These are phyloP conservation scores for Maniola jurtina DNA, from an alignment of 1,140 invertebrate genomes.

Conservation along the genomic window DNA sequence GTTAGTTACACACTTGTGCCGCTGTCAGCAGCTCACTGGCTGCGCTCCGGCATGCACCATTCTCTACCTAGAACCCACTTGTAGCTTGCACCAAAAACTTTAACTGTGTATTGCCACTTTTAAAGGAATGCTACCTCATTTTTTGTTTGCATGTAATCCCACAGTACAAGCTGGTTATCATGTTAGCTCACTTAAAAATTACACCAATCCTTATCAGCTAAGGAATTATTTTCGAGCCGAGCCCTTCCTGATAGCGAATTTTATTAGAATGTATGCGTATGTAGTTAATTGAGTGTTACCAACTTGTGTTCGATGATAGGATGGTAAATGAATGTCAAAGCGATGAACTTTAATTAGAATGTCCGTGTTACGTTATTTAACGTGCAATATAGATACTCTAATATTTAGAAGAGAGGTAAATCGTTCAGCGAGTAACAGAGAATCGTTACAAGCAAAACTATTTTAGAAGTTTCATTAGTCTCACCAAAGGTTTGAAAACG, in stretches of 20 bases:
- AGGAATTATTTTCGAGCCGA: conserved; percentile 62
- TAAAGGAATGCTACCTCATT: conserved; percentile 48
- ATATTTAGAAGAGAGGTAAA: conserved; percentile 53
- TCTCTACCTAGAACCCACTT: conserved; percentile 76
- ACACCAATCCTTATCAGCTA: conserved; percentile 65
- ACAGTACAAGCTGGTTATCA: conserved; percentile 61
- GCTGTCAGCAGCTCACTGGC: conserved; percentile 72
- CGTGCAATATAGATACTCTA: conserved; percentile 64
- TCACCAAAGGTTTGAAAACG: conserved; percentile 70
- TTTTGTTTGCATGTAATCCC: conserved; percentile 52
- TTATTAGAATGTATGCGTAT: conserved; percentile 66
- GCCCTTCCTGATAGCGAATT: conserved; percentile 73
- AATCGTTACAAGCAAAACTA: conserved; percentile 70
- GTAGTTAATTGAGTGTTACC: conserved; percentile 72
- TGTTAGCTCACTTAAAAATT: conserved; percentile 68
- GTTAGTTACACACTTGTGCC: conserved; percentile 76
- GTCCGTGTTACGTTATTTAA: conserved; percentile 76
- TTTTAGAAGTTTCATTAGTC: conserved; percentile 69
- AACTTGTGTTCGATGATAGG: conserved; percentile 69
- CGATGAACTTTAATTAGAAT: conserved; percentile 78
- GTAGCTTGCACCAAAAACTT: conserved; percentile 73
- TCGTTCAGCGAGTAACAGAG: conserved; percentile 61
- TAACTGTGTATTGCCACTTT: conserved; percentile 56
- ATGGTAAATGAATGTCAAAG: conserved; percentile 78
- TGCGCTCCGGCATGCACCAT: conserved; percentile 73